Evolutionary conservation across 2,113 vertebrate species (phyloP), one percentile per base, ranked within the genome.

Genomic region (Myrmophylax atrothorax): DNA sequence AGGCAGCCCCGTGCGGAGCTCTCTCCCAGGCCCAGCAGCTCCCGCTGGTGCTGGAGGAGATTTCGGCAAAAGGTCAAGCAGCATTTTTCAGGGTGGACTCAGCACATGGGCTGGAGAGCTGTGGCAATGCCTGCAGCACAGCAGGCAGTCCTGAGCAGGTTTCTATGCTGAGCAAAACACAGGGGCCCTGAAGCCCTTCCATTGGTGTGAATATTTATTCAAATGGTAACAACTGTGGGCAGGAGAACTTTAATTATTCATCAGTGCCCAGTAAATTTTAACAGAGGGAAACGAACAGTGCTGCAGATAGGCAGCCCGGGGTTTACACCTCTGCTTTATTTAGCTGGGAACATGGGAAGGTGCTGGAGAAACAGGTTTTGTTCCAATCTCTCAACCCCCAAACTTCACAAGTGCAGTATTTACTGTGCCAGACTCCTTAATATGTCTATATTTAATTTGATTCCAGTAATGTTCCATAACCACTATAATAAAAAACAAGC

Each of bases 391-490:
- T 95, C 94, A 97, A 95, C 96, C 94, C 84, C 86, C 95, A 93
- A 96, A 86, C 53, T 97, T 97, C 93, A 95, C 97, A 96, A 97
- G 90, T 95, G 84, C 94, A 89, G 86, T 95, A 84, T 96, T 96
- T 84, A 63, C 88, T 87, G 92, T 92, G 93, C 95, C 92, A 96
- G 90, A 81, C 84, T 95, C 31, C 92, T 96, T 97, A 95, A 96
- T 95, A 94, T 84, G 53, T 91, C 95, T 97, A 94, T 94, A 97
- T 96, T 97, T 97, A 97, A 96, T 97, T 82, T 93, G 83, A 91
- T 92, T 94, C 78, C 89, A 84, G 86, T 94, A 95, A 95, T 83
- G 91, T 95, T 96, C 84, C 93, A 89, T 95, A 96, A 96, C 92
- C 37, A 78, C 91, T 90, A 67, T 95, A 94, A 95, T 95, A 95